Percentiles rank a stretch among this genome's conserved stretches.
These are phyloP conservation scores for Hydropsyche betteni DNA, from an alignment of 2,888 invertebrate genomes.

Conservation along the genomic window DNA sequence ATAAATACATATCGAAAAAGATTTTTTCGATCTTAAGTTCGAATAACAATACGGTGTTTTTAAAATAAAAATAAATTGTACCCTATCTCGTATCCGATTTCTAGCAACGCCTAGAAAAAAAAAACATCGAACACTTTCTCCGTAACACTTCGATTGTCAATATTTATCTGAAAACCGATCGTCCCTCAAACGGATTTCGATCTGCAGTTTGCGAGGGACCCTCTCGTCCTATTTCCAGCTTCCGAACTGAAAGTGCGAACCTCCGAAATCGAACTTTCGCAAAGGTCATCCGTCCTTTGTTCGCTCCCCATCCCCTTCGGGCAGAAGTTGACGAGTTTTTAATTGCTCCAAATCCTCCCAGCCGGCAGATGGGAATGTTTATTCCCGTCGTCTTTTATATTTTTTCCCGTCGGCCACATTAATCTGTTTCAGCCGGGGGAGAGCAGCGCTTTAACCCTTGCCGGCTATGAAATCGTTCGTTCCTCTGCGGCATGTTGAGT, in stretches of 20 bases:
- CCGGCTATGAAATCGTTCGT: conserved; percentile 11
- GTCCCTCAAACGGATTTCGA: background rate
- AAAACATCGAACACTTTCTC: background rate
- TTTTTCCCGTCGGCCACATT: background rate
- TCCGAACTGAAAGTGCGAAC: background rate
- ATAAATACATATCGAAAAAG: too few relatives aligned
- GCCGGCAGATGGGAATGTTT: background rate
- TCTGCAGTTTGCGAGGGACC: background rate
- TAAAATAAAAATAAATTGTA: too few relatives aligned
- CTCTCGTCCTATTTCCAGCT: background rate
- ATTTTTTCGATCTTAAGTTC: too few relatives aligned
- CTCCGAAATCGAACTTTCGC: background rate
- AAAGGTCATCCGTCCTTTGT: conserved; percentile 8
- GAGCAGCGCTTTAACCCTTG: background rate
- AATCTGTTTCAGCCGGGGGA: conserved; percentile 4
- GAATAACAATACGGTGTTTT: too few relatives aligned
- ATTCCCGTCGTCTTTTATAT: background rate
- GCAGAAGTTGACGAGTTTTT: conserved; percentile 21
- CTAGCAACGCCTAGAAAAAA: background rate
- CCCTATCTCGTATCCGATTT: too few relatives aligned
- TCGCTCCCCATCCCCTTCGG: background rate
- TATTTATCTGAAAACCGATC: conserved; percentile 4
- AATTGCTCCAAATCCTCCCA: background rate
- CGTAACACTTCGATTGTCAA: background rate
- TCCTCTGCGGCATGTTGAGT: background rate